A percentile compares a stretch with the other conserved stretches of the same genome.
Evolutionary conservation across 1,140 invertebrate genomes (phyloP).

Genomic region (Danaus melanippus): DNA sequence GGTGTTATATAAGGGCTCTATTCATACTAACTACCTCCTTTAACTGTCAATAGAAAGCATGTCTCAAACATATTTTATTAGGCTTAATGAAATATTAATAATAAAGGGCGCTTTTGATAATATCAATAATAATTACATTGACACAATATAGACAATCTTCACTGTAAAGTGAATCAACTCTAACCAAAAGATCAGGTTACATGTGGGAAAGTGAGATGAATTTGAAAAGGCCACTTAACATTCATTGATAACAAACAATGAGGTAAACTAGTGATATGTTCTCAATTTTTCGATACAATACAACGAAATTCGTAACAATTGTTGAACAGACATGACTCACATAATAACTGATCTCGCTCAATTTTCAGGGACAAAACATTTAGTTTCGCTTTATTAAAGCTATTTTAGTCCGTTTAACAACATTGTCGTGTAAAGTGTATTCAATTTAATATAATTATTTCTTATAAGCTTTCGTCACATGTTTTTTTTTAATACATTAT

Average conservation of each 20-base stretch:
- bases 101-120: not conserved
- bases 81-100: not conserved
- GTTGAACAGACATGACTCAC: constrained; percentile 21
- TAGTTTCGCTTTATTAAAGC: constrained; percentile 21
- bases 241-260: constrained; percentile 32
- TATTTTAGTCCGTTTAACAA: constrained; percentile 23
- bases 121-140: no score
- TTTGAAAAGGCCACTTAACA: constrained; percentile 36
- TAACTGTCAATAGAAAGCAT: no score
- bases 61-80: no score
- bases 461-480: no score
- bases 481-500: no score
- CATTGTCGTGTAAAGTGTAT: constrained; percentile 6
- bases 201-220: constrained; percentile 37
- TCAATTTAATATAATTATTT: no score
- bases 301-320: constrained; percentile 20
- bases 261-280: constrained; percentile 14
- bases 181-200: constrained; percentile 35
- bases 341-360: constrained; percentile 12
- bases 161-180: constrained; percentile 6
- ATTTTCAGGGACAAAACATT: constrained; percentile 22
- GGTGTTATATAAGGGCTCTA: no score
- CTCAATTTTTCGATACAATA: constrained; percentile 12
- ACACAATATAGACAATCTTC: no score
- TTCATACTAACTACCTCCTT: no score